These are phyloP conservation scores for Ips nitidus DNA, from an alignment of 1,140 invertebrate species.

Conservation along the genomic window DNA sequence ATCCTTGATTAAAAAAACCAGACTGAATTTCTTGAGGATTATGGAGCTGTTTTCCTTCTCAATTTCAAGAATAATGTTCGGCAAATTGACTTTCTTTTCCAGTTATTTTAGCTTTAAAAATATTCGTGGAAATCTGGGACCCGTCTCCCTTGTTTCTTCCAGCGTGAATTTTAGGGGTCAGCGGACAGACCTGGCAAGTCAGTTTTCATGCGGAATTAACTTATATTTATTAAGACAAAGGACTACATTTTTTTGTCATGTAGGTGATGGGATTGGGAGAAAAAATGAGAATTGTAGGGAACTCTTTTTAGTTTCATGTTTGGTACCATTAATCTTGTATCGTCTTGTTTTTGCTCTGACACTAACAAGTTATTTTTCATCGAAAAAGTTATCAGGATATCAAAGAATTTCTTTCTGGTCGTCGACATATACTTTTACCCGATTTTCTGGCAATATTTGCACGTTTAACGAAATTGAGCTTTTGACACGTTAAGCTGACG, in stretches of 20 bases:
- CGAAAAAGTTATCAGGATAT: neutral
- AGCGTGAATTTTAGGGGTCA: constrained; percentile 24
- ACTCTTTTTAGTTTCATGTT: neutral
- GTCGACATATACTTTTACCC: neutral
- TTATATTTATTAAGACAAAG: constrained; percentile 13
- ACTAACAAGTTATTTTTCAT: constrained; percentile 2
- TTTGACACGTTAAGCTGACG: too few relatives aligned
- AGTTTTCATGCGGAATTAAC: constrained; percentile 20
- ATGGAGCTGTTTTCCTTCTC: constrained; percentile 22
- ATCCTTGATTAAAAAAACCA: neutral
- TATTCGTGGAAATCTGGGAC: constrained; percentile 18
- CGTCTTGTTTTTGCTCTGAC: neutral
- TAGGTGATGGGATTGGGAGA: neutral
- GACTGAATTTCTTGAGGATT: neutral
- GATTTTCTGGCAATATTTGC: neutral
- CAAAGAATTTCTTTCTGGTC: constrained; percentile 1
- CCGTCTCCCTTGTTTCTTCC: constrained; percentile 15
- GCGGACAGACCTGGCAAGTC: constrained; percentile 10
- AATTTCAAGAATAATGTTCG: constrained; percentile 26
- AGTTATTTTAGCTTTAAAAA: constrained; percentile 29
- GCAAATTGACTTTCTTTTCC: constrained; percentile 30
- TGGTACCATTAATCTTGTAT: neutral
- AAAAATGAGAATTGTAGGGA: neutral
- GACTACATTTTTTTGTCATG: neutral
- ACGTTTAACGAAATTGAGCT: neutral